Conservation (phyloP, 2,888 invertebrate genomes). For the Sarcophaga rosellei region DNA sequence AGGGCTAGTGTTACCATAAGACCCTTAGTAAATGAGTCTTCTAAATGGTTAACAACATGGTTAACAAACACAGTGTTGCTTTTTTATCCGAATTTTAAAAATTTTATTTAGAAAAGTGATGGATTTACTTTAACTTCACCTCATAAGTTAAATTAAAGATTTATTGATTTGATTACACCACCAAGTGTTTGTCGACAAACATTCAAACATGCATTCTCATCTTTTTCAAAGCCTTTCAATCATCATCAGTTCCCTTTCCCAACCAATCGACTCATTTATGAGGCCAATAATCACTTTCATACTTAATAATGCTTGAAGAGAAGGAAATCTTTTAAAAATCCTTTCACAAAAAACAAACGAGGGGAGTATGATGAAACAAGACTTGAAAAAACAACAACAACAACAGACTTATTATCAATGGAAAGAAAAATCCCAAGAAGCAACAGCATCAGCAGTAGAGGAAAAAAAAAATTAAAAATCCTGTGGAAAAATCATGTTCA, state of each 20-base stretch:
- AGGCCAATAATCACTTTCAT: constrained; percentile 69
- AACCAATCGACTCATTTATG: constrained; percentile 38
- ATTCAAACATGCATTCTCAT: constrained; percentile 9
- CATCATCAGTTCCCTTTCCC: constrained; percentile 14
- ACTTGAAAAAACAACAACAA: neutral
- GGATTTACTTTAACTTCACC: no score
- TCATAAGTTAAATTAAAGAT: constrained; percentile 28
- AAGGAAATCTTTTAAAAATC: constrained; percentile 59
- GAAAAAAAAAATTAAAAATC: constrained; percentile 62
- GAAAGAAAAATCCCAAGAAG: neutral
- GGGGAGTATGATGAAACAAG: neutral
- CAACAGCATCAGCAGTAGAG: neutral
- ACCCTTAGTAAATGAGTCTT: no score
- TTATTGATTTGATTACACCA: constrained; percentile 49
- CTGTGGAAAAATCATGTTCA: constrained; percentile 72
- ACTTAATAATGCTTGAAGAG: constrained; percentile 65
- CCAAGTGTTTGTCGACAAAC: constrained; percentile 29
- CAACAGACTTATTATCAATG: neutral
- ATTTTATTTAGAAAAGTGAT: no score
- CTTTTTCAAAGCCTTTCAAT: constrained; percentile 32
- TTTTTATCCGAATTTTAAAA: no score
- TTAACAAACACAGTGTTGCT: no score
- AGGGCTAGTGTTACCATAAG: no score
- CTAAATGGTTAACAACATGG: no score
- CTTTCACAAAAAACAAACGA: constrained; percentile 45